Base-by-base conservation (phyloP, 2,113 vertebrate genomes). In the Dicerorhinus sumatrensis region DNA sequence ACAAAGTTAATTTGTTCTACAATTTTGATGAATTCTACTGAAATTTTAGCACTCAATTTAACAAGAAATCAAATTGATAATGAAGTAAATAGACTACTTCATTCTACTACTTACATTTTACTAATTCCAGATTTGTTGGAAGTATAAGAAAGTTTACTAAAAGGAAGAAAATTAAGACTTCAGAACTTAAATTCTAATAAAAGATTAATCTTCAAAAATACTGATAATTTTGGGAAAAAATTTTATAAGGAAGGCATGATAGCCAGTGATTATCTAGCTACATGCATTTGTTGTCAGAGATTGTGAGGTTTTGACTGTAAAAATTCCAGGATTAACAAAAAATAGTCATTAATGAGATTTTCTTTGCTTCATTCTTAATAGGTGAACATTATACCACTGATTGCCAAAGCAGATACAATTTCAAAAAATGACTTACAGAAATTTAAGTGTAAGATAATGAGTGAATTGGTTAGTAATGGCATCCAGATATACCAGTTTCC, bases 321-420 rank as follows among this genome's bases (percentile, higher is more conserved):
- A 97, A 96, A 25, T 33, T 90, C 1, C 18, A 36, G 7, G 27
- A n/a, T 97, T 25, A 48, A 48, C 16, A 46, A 33, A 42, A 79
- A 84, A 70, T 67, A 25, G 85, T 98, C 56, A 89, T 72, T 82
- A 0, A 16, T 98, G 20, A 91, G 36, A 95, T 96, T 97, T 97
- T 73, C 2, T 87, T 23, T 75, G 14, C 23, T 99, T 95, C 96
- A n/a, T 90, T 93, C 56, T 98, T 98, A 76, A 65, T 70, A 99
- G 99, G 99, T 99, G 89, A 99, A 99, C 96, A 99, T 99, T 98
- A 99, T 99, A 98, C 99, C 99, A 29, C 96, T 99, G 96, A 99
- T 99, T 97, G 99, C 99, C 97, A 99, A 99, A 98, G 99, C 99
- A 2, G 99, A 99, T 98, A 99, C 99, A 51, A 98, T 99, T 98